These are phyloP conservation scores for Nematostella vectensis DNA, from an alignment of 92 coral and sea anemone genomes.

Conservation along the genomic window DNA sequence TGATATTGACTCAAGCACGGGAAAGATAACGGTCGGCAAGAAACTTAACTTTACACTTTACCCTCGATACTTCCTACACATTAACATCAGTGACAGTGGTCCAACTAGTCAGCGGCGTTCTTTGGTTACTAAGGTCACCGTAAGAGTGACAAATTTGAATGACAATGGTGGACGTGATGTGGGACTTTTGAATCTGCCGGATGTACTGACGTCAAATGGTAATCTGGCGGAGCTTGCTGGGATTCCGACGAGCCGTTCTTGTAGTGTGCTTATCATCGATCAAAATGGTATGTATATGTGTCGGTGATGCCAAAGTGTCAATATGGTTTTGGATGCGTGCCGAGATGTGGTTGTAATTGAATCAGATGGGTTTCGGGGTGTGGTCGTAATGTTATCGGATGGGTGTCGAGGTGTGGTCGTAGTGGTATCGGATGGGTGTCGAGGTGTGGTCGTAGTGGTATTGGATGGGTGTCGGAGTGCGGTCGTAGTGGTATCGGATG, in stretches of 20 bases:
- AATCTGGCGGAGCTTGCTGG: slow-evolving; percentile 49
- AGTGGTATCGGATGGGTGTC: too few species aligned
- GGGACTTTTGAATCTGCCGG: slow-evolving; percentile 8
- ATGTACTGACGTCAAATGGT: slow-evolving; percentile 37
- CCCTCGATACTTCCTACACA: slow-evolving; percentile 40
- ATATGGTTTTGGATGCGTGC: too few species aligned
- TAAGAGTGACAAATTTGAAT: slow-evolving; percentile 35
- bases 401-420: too few species aligned
- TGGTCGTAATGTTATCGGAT: too few species aligned
- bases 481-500: too few species aligned
- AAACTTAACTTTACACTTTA: slow-evolving; percentile 48
- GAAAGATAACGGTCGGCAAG: slow-evolving; percentile 39
- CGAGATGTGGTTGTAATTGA: too few species aligned
- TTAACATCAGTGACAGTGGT: slow-evolving; percentile 40
- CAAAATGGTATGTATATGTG: slow-evolving; percentile 33
- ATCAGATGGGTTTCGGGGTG: too few species aligned
- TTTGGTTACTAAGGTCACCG: slow-evolving; percentile 43
- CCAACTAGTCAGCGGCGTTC: slow-evolving; percentile 32
- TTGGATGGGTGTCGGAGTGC: too few species aligned
- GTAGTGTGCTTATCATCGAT: slow-evolving; percentile 26
- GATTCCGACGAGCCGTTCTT: slow-evolving; percentile 19
- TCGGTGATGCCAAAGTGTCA: too few species aligned
- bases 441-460: too few species aligned
- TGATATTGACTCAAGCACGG: slow-evolving; percentile 47
- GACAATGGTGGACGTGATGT: slow-evolving; percentile 63